Evolutionary conservation across 2,888 invertebrate genomes (phyloP), one percentile per base, ranked within the genome.

Genomic region (Cheilosia grossa): DNA sequence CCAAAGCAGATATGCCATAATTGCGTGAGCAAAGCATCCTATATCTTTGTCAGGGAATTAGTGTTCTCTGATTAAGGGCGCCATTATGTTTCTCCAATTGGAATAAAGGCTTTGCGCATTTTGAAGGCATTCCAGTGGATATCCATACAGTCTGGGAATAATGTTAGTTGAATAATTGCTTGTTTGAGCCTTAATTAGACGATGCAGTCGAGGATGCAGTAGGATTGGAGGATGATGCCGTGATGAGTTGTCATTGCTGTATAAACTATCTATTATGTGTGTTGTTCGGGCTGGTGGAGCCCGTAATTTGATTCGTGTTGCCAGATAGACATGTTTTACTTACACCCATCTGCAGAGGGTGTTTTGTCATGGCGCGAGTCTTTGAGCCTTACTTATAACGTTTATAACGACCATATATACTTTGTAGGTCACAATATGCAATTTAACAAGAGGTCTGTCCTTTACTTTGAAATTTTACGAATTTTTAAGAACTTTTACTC

Each of bases 41-140:
- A 30, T 37, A 2, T 24, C 47, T 47, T 37, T 58, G 30, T 49
- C 66, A 66, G 7, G 19, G 58, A 74, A 74, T 64, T 74, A 66
- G 47, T 74, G 58, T 17, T 17, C 13, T 24, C 13, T 5, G 40
- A 56, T 30, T 66, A 58, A 30, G 58, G 37, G 30, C 15, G 47
- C 19, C 64, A 42, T 30, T 42, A 30, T 72, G 64, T 27, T 15
- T 24, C 44, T 10, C 40, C 40, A 17, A 27, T 27, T 19, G 21
- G 47, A 21, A 21, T 19, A 54, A 37, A 56, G 56, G 63, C 21
- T 40, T 47, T 74, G 54, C 47, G 17, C 54, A 74, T 56, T 73
- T 64, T 17, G 15, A 64, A 21, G 13, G 5, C 21, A 15, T 53
- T 30, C 53, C 17, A 30, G 15, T 30, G 30, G 19, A 42, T 15